These are phyloP conservation scores for Tridacna crocea DNA, from an alignment of 2,888 invertebrate species.

Conservation along the genomic window DNA sequence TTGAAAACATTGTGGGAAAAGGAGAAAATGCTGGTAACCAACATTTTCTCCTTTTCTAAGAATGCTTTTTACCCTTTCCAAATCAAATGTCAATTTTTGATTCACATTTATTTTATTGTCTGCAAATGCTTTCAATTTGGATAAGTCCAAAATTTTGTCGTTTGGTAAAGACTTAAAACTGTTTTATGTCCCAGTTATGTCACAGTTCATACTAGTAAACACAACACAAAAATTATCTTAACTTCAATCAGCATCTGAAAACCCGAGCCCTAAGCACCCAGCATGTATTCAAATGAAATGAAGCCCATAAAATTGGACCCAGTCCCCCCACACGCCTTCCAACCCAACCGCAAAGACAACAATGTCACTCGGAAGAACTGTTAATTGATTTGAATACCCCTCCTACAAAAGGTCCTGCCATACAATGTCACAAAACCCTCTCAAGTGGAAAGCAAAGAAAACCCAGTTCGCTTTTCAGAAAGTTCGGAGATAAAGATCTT, in stretches of 20 bases:
- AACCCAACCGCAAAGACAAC: conserved; percentile 1
- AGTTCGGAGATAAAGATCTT: conserved; percentile 30
- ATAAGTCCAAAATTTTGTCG: too few species aligned
- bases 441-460: conserved; percentile 8
- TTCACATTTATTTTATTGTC: too few species aligned
- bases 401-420: not conserved
- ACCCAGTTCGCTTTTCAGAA: conserved; percentile 20
- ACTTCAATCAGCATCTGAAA: not conserved
- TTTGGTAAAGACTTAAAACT: too few species aligned
- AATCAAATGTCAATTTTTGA: too few species aligned
- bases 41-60: too few species aligned
- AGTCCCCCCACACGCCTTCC: conserved; percentile 1
- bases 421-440: not conserved
- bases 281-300: not conserved
- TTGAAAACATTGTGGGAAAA: too few species aligned
- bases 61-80: too few species aligned
- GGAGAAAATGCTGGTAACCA: too few species aligned
- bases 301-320: not conserved
- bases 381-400: not conserved
- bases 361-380: not conserved
- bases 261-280: not conserved
- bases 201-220: too few species aligned
- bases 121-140: too few species aligned
- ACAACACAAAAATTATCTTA: not conserved
- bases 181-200: too few species aligned